Evolutionary conservation across 2,888 invertebrate species (phyloP), one percentile per base, ranked within the genome.

Genomic region (Drosophila monieri): DNA sequence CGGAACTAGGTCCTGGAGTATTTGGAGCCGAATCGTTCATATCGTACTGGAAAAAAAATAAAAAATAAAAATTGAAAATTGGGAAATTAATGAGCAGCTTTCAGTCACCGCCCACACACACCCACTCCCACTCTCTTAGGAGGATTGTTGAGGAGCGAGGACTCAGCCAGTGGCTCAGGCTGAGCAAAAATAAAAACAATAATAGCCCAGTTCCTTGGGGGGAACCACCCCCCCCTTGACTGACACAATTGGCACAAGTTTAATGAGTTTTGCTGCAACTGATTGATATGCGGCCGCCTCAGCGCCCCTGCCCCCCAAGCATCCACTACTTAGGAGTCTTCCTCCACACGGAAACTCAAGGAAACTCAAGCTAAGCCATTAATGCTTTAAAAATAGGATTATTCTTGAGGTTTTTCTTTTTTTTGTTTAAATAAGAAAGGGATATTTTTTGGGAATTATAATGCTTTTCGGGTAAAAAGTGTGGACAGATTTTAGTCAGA

Each of bases 1-100:
- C 55, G 76, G 76, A 76, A 8, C 69, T 77, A 37, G 87, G 73
- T 46, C 88, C 89, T 15, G 85, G 75, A 12, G 84, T 89, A 32
- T 90, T 90, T 9, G 91, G 90, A 14, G 90, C 89, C 47, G 84
- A 80, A 53, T 90, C 90, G 69, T 80, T 88, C 86, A 90, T 90
- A 30, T 86, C 84, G 60, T 84, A 80, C 91, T 91, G 73, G 4
- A 80, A 23, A 97, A 43, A 48, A 52, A 35, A 35, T 0, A 12
- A 32, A 32, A 32, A n/a, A 14, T 2, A 35, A n/a, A n/a, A 52
- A 35, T 47, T 8, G n/a, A 9, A 56, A 71, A 18, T 18, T 8
- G 18, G 14, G 9, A 27, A 30, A 32, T 47, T 52, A 48, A 47
- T 48, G 9, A 48, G 35, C 1, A 30, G 59, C 14, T 10, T 32